Evolutionary conservation across 2,797 vertebrate species (phyloP), one percentile per base, ranked within the genome.

Genomic region (Anolis apletophallus): DNA sequence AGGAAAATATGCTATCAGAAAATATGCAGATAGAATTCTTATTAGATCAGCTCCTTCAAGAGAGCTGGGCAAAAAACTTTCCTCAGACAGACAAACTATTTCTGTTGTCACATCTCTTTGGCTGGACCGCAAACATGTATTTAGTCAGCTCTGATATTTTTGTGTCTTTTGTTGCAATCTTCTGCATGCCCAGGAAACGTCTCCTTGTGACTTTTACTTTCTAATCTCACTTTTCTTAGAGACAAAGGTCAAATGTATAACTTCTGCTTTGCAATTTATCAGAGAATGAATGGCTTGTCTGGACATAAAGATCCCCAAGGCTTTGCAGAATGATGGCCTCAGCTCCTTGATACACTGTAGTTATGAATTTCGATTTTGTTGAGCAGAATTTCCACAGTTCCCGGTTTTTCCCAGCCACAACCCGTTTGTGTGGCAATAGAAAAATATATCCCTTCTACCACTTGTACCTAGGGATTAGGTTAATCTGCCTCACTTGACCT

Each of bases 131-230:
- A 84, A 67, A 80, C 1, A 76, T 89, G 29, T 46, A 19, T 59
- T 69, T 21, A 23, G 36, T 29, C n/a, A 23, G 90, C 73, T 0
- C 89, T 79, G 40, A 89, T 61, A 85, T 85, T 72, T 36, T 89
- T 86, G 76, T 89, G 59, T 85, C 68, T 71, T 90, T 82, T 36
- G 19, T 59, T 81, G 5, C 14, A n/a, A 17, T 50, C 89, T 57
- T 87, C 93, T 86, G 90, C n/a, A 85, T 74, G 81, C 93, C 64
- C 84, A 83, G 13, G 80, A 93, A 92, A 78, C 85, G 87, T 81
- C 68, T 80, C 55, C 34, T 61, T 87, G 4, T 21, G 85, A 46
- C 82, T 88, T 32, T 88, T 88, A 71, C 52, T 93, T 90, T 77
- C 50, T 89, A 69, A 85, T 84, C 11, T 21, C 26, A 29, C 72